phyloP scores from a whole-genome alignment of 1,140 invertebrate species.

The Manduca sexta region DNA sequence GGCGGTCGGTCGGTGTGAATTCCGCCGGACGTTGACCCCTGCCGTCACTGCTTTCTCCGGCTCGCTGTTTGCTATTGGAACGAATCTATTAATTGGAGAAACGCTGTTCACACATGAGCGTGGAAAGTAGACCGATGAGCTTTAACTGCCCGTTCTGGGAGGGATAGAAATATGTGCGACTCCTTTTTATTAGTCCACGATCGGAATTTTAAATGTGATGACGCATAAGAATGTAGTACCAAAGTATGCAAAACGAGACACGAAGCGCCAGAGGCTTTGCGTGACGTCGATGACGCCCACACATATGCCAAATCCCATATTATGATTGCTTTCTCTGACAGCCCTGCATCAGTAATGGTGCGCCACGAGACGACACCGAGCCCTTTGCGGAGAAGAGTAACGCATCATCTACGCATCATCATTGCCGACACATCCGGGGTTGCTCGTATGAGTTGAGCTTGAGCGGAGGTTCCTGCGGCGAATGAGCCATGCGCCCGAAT shows the following conservation, averaged over 20 bases:
- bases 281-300: no score
- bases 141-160: slow-evolving; percentile 25
- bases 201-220: not conserved
- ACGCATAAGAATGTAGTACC: not conserved
- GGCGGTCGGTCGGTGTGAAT: slow-evolving; percentile 61
- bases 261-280: no score
- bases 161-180: slow-evolving; percentile 9
- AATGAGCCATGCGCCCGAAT: slow-evolving; percentile 28
- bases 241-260: not conserved
- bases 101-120: slow-evolving; percentile 69
- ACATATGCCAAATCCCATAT: no score
- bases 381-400: no score
- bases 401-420: no score
- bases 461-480: slow-evolving; percentile 22
- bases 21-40: slow-evolving; percentile 63
- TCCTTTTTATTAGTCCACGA: not conserved
- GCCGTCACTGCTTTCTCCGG: slow-evolving; percentile 59
- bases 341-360: no score
- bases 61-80: slow-evolving; percentile 69
- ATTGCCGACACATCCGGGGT: not conserved
- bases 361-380: no score
- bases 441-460: slow-evolving; percentile 1
- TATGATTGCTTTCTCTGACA: no score
- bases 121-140: slow-evolving; percentile 63
- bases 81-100: slow-evolving; percentile 73